phyloP scores from a whole-genome alignment of 2,888 invertebrate species.

The Drosophila subquinaria region DNA sequence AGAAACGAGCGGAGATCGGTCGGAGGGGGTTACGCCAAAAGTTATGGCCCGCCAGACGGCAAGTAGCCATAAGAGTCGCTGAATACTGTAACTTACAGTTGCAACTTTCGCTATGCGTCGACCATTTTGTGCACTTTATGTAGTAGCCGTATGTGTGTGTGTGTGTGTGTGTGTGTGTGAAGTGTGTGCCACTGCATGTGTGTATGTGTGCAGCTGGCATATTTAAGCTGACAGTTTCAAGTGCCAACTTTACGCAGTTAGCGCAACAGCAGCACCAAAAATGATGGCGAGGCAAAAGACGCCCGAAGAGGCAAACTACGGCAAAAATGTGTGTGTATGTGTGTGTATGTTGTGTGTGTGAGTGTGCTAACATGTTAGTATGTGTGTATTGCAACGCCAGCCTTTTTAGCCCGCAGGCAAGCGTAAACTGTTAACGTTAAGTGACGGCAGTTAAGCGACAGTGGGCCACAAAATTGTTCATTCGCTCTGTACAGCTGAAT shows the following conservation, averaged over 20 bases:
- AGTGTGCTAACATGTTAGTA: slow-evolving; percentile 29
- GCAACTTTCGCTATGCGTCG: slow-evolving; percentile 75
- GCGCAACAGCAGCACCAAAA: slow-evolving; percentile 76
- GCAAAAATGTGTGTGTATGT: slow-evolving; percentile 19
- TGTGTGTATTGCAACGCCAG: slow-evolving; percentile 70
- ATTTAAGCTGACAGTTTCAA: slow-evolving; percentile 81
- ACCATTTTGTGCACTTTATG: slow-evolving; percentile 76
- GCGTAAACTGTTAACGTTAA: slow-evolving; percentile 81
- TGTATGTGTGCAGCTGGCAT: slow-evolving; percentile 70
- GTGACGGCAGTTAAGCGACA: slow-evolving; percentile 79
- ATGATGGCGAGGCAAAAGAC: slow-evolving; percentile 74
- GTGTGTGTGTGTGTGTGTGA: slow-evolving; percentile 30
- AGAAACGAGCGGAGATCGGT: not conserved
- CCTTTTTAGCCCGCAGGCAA: slow-evolving; percentile 79
- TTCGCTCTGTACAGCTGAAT: not conserved
- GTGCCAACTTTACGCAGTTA: slow-evolving; percentile 81
- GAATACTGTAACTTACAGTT: slow-evolving; percentile 70
- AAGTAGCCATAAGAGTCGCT: slow-evolving; percentile 54
- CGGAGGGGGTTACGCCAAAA: slow-evolving; percentile 40
- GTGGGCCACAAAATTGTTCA: slow-evolving; percentile 55
- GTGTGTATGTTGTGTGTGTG: slow-evolving; percentile 14
- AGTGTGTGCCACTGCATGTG: slow-evolving; percentile 17
- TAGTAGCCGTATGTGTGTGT: slow-evolving; percentile 56
- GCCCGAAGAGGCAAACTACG: slow-evolving; percentile 4
- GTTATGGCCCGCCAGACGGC: slow-evolving; percentile 65